Evolutionary conservation across 2,888 invertebrate species (phyloP), one percentile per base, ranked within the genome.

Genomic region (Synanthedon tipuliformis): DNA sequence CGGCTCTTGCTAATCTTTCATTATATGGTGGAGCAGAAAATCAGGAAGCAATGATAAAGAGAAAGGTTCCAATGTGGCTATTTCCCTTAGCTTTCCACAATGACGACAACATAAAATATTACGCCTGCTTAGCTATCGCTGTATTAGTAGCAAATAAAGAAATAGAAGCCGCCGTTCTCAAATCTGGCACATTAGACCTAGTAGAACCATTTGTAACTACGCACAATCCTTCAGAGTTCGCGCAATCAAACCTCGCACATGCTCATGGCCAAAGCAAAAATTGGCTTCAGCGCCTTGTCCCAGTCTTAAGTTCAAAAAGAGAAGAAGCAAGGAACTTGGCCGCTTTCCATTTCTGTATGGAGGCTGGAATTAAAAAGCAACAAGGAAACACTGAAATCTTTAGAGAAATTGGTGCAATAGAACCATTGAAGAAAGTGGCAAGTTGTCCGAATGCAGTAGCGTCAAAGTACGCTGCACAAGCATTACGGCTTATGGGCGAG

Each of bases 291-390:
- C 90, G 95, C 64, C 88, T 99, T 60, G 96, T 99, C 4, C 98
- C 98, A 1, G 96, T 99, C 11, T 87, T 99, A 53, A 95, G 94
- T 73, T 98, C 98, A 48, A 95, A 97, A 73, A 89, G 98, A 57
- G 96, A 98, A 73, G 99, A 99, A 81, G 98, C 99, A 0, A 91
- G 97, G 67, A 97, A 97, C 74, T 85, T 99, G 64, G 99, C 98
- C 3, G 98, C 99, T 41, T 99, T 99, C 77, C 99, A 99, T 75
- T 95, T 98, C 78, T 98, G 98, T 72, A 98, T 99, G 97, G 99
- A 99, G 81, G 98, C 99, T 11, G 96, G 96, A 41, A 98, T 99
- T 53, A 99, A 99, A 78, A 95, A 97, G 66, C 94, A 94, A 65
- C 96, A 96, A 77, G 95, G 95, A 4, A 95, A 95, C 59, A 95